Conservation (phyloP, 2,113 vertebrate species). For the Brevimyrus niger region DNA sequence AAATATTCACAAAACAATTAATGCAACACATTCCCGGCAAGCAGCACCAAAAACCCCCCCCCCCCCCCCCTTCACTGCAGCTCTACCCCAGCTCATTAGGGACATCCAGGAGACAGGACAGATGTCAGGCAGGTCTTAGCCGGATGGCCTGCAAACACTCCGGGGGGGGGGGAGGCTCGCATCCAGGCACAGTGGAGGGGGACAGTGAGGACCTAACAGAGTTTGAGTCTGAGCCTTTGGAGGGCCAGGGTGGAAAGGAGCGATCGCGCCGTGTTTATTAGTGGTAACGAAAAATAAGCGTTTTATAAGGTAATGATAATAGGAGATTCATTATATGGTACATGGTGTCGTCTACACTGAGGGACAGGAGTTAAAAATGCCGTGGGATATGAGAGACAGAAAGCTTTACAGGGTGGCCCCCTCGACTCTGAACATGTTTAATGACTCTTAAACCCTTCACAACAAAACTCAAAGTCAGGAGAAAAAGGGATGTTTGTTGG, state of each 20-base stretch:
- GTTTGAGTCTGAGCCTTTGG: background rate
- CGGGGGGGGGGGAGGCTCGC: background rate
- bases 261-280: conserved; percentile 3
- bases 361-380: background rate
- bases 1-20: conserved; percentile 99
- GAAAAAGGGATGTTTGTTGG: background rate
- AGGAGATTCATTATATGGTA: background rate
- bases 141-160: conserved; percentile 38
- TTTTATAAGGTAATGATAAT: background rate
- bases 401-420: background rate
- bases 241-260: background rate
- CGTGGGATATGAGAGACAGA: background rate
- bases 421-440: background rate
- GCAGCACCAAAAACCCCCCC: conserved; percentile 73
- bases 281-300: background rate
- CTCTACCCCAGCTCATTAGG: conserved; percentile 48
- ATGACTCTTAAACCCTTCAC: background rate
- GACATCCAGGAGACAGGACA: conserved; percentile 54
- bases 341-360: background rate
- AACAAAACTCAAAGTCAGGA: background rate
- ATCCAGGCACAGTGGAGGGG: background rate
- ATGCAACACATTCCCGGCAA: conserved; percentile 98
- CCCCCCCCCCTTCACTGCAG: conserved; percentile 26
- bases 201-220: background rate
- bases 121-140: conserved; percentile 59